Evolutionary conservation across 2,888 invertebrate genomes (phyloP).

Genomic region (Leptopterna dolabrata): DNA sequence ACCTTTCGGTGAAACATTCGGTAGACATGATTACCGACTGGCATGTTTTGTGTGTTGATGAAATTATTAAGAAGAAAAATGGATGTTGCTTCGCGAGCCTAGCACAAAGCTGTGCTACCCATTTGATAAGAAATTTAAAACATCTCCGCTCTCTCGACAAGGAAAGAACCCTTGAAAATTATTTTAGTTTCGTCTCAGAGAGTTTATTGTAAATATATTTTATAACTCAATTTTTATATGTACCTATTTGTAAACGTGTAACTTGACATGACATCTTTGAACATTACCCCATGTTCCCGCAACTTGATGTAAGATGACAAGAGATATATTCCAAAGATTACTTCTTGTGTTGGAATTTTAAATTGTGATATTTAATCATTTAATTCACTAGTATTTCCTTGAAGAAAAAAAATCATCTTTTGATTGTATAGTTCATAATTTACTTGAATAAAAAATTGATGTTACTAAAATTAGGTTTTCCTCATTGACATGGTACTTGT

Average conservation of each 20-base stretch:
- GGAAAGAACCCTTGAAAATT: slow-evolving; percentile 10
- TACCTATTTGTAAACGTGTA: slow-evolving; percentile 42
- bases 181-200: slow-evolving; percentile 38
- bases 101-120: not conserved
- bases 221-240: slow-evolving; percentile 52
- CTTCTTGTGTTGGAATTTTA: slow-evolving; percentile 39
- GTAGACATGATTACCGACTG: not conserved
- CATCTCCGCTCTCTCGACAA: not conserved
- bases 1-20: slow-evolving; percentile 4
- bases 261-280: slow-evolving; percentile 43
- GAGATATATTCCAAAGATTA: slow-evolving; percentile 41
- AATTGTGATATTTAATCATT: slow-evolving; percentile 48
- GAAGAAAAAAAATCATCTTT: not conserved
- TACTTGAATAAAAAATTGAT: slow-evolving; percentile 1
- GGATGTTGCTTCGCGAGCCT: slow-evolving; percentile 13
- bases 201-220: slow-evolving; percentile 52
- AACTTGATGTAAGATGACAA: slow-evolving; percentile 3
- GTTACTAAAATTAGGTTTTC: slow-evolving; percentile 33
- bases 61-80: not conserved
- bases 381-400: slow-evolving; percentile 29
- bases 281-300: slow-evolving; percentile 1
- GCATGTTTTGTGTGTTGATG: not conserved
- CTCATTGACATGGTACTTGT: not conserved
- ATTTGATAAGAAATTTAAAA: not conserved
- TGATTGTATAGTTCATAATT: slow-evolving; percentile 9